A percentile compares a stretch with the other conserved stretches of the same genome.
phyloP scores from a whole-genome alignment of 2,888 invertebrate genomes.

The Ornithoptera priamus region DNA sequence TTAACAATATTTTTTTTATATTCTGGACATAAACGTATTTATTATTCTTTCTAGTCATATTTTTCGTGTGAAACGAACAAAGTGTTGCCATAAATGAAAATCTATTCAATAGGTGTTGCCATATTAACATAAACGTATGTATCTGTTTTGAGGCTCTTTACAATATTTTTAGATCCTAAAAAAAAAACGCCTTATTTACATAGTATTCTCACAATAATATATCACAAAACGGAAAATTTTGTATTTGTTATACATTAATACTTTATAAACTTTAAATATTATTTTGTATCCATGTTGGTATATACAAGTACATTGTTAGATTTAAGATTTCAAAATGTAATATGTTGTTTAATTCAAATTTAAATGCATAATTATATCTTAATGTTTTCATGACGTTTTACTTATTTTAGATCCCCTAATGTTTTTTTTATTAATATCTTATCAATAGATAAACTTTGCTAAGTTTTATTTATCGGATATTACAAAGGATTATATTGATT shows the following conservation, averaged over 20 bases:
- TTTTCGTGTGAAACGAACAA: constrained; percentile 14
- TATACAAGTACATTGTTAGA: constrained; percentile 20
- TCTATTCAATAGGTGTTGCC: not conserved
- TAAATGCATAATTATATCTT: constrained; percentile 17
- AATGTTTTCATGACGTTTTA: not conserved
- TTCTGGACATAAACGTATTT: not conserved
- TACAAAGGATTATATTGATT: too few species aligned
- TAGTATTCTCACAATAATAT: not conserved
- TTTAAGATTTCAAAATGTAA: constrained; percentile 16
- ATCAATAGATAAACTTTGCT: too few species aligned
- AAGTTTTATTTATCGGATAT: too few species aligned
- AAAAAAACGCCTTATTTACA: not conserved
- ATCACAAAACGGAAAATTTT: not conserved
- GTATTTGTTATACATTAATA: not conserved
- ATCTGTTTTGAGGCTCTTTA: not conserved
- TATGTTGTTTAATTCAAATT: constrained; percentile 15
- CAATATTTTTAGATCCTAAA: not conserved
- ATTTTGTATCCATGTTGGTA: not conserved
- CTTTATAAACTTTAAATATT: not conserved
- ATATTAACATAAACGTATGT: not conserved
- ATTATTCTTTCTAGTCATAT: constrained; percentile 35
- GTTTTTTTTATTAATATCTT: too few species aligned
- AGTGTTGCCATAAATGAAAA: constrained; percentile 2
- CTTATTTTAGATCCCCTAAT: not conserved
- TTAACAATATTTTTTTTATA: not conserved